Evolutionary conservation across 2,797 vertebrate species (phyloP).

Genomic region (Pangasius larnaudii): DNA sequence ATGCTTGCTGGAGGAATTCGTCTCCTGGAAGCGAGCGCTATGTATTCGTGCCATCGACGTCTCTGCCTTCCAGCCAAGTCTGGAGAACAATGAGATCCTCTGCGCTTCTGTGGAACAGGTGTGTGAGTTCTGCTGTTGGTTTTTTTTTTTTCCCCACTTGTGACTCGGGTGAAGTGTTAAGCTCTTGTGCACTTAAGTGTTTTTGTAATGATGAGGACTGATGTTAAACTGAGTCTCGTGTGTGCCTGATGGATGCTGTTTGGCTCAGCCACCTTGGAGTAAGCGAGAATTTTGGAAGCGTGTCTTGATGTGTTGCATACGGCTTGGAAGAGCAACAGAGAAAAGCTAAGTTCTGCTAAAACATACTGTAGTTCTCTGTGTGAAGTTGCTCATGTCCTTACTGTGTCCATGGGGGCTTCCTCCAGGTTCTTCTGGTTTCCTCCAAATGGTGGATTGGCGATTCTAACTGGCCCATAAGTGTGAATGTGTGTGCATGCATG

Average conservation of each 20-base stretch:
- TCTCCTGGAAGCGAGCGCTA: slow-evolving; percentile 53
- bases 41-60: slow-evolving; percentile 42
- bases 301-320: not conserved
- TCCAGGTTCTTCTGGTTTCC: not conserved
- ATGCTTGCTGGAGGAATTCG: slow-evolving; percentile 67
- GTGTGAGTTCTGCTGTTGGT: slow-evolving; percentile 23
- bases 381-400: not conserved
- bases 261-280: not conserved
- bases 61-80: slow-evolving; percentile 28
- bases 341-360: not conserved
- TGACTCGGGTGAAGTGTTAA: not conserved
- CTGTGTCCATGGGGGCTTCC: not conserved
- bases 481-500: not conserved
- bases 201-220: not conserved
- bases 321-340: not conserved
- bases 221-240: not conserved
- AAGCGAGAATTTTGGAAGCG: not conserved
- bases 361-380: not conserved
- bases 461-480: not conserved
- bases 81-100: slow-evolving; percentile 40
- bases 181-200: not conserved
- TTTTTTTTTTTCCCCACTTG: not conserved
- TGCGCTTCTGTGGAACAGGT: slow-evolving; percentile 34
- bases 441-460: not conserved
- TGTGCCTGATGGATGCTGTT: not conserved